These are phyloP conservation scores for Caloenas nicobarica DNA, from an alignment of 2,113 vertebrate genomes.

Conservation along the genomic window DNA sequence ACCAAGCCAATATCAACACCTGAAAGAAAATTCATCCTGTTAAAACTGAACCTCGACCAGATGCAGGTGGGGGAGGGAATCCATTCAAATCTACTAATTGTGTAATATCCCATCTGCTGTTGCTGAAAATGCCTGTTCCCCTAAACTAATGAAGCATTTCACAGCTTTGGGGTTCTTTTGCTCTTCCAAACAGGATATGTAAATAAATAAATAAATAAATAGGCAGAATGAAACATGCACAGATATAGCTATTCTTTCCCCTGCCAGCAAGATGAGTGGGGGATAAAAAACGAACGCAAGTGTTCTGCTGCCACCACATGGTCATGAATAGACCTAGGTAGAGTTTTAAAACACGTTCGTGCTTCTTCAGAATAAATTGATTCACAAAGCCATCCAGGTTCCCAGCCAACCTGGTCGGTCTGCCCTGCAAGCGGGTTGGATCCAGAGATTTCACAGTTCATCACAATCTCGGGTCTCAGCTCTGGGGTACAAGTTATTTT, in stretches of 20 bases:
- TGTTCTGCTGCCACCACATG: constrained; percentile 45
- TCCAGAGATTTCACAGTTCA: not conserved
- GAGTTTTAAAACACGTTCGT: not conserved
- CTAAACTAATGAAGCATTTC: not conserved
- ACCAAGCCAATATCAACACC: not conserved
- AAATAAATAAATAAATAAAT: not conserved
- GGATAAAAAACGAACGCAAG: not conserved
- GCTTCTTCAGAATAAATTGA: not conserved
- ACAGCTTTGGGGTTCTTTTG: not conserved
- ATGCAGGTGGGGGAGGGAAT: not conserved
- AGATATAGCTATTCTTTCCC: not conserved
- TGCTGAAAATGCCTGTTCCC: not conserved
- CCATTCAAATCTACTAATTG: not conserved
- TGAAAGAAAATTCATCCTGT: not conserved
- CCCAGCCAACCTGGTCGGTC: not conserved
- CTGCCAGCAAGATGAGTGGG: not conserved
- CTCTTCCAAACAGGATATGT: not conserved
- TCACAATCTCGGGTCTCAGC: not conserved
- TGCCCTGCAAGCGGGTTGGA: not conserved
- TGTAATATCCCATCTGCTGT: not conserved
- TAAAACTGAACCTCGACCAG: not conserved
- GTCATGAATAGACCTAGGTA: not conserved
- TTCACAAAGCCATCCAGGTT: not conserved
- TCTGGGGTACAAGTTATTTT: not conserved
- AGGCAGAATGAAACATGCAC: not conserved